These are phyloP conservation scores for Tragelaphus eurycerus DNA, from an alignment of 2,797 vertebrate genomes.

Conservation along the genomic window DNA sequence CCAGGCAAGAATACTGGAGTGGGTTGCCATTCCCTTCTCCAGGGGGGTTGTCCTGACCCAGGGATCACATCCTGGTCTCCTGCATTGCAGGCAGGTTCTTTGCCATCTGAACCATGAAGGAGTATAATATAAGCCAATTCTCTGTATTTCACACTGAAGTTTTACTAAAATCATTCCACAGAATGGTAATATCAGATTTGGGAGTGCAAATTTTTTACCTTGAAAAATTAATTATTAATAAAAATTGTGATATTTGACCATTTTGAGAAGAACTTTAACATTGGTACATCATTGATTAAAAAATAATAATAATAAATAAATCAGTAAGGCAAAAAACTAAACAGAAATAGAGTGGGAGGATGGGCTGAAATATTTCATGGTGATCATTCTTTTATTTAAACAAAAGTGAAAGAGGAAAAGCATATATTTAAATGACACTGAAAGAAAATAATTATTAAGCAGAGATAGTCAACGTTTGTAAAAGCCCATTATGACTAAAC, in stretches of 20 bases:
- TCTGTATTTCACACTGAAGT: neutral
- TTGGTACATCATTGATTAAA: neutral
- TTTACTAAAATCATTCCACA: neutral
- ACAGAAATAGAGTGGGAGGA: neutral
- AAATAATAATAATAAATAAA: neutral
- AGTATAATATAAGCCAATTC: neutral
- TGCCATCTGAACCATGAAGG: neutral
- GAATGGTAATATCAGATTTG: neutral
- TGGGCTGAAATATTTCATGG: neutral
- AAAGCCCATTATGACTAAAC: constrained; percentile 65
- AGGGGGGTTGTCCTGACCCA: neutral
- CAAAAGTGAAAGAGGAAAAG: neutral
- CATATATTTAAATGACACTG: constrained; percentile 26
- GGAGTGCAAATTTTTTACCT: neutral
- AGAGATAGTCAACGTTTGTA: neutral
- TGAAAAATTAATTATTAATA: neutral
- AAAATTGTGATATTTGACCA: neutral
- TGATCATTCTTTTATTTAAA: constrained; percentile 24
- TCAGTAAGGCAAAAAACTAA: neutral
- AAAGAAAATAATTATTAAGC: neutral
- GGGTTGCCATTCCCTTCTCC: neutral
- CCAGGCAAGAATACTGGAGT: neutral
- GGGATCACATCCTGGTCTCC: neutral
- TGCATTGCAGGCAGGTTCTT: neutral
- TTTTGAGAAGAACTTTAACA: neutral